Evolutionary conservation across 2,888 invertebrate species (phyloP).

Genomic region (Hydraecia micacea): DNA sequence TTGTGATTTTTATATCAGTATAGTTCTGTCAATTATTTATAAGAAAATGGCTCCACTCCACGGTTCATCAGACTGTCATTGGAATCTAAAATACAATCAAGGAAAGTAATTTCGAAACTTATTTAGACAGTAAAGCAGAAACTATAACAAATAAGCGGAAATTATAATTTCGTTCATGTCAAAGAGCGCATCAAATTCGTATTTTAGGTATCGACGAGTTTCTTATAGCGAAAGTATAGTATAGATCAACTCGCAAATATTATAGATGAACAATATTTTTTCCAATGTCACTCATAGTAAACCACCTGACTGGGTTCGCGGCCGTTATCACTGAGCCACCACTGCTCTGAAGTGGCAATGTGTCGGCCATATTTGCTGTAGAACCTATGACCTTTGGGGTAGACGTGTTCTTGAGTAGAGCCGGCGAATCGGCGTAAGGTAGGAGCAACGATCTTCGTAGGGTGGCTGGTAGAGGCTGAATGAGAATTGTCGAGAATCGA

Average conservation of each 20-base stretch:
- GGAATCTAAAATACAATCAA: constrained; percentile 14
- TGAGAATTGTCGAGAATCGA: too few species aligned
- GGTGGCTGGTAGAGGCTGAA: too few species aligned
- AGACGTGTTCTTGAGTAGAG: too few species aligned
- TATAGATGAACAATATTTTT: not conserved
- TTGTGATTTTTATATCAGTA: not conserved
- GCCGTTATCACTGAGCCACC: too few species aligned
- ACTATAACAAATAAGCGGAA: constrained; percentile 19
- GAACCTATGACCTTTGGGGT: too few species aligned
- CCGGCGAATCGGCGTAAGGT: too few species aligned
- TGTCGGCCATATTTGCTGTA: too few species aligned
- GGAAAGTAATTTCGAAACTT: constrained; percentile 22
- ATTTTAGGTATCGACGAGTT: constrained; percentile 29
- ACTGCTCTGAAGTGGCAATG: too few species aligned
- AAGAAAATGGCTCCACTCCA: not conserved
- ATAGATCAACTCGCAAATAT: constrained; percentile 17
- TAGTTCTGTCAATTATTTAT: not conserved
- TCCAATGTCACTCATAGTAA: not conserved
- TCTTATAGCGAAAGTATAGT: not conserved
- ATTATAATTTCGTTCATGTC: constrained; percentile 34
- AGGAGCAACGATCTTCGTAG: too few species aligned
- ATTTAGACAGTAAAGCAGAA: not conserved
- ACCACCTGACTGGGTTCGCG: too few species aligned
- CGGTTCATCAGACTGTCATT: not conserved
- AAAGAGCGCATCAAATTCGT: constrained; percentile 39